Conservation (phyloP, 2,797 vertebrate genomes). For the Myotis daubentonii region DNA sequence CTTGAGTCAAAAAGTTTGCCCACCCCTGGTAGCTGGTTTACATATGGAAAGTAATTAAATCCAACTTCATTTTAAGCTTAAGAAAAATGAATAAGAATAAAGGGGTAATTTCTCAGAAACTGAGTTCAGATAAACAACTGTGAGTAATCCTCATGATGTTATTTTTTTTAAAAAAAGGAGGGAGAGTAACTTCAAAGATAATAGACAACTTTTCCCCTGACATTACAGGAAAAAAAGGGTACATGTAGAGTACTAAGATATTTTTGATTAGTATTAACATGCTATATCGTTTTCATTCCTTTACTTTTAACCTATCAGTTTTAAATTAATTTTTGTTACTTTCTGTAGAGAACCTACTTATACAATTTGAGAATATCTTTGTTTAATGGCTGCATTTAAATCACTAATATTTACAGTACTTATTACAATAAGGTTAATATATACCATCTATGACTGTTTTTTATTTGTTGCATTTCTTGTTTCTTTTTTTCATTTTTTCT, state of each 20-base stretch:
- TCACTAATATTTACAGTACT: background rate
- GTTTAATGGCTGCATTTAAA: background rate
- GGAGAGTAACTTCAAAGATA: background rate
- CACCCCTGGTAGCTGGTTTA: conserved; percentile 28
- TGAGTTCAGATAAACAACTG: background rate
- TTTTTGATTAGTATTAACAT: background rate
- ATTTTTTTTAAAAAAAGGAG: background rate
- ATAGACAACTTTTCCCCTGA: background rate
- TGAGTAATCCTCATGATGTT: background rate
- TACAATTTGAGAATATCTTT: background rate
- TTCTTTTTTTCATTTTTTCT: background rate
- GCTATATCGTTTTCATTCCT: background rate
- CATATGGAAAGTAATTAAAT: conserved; percentile 44
- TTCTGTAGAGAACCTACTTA: background rate
- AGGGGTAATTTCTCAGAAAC: background rate
- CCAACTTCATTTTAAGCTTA: background rate
- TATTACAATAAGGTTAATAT: background rate
- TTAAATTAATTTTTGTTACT: background rate
- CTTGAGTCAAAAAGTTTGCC: no score
- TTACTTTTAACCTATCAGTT: background rate
- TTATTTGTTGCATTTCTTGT: background rate
- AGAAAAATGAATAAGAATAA: background rate
- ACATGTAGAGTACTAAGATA: background rate
- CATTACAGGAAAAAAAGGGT: background rate
- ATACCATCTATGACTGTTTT: background rate